Evolutionary conservation across 2,797 vertebrate genomes (phyloP), one percentile per base, ranked within the genome.

Genomic region (Rallus crepitans): DNA sequence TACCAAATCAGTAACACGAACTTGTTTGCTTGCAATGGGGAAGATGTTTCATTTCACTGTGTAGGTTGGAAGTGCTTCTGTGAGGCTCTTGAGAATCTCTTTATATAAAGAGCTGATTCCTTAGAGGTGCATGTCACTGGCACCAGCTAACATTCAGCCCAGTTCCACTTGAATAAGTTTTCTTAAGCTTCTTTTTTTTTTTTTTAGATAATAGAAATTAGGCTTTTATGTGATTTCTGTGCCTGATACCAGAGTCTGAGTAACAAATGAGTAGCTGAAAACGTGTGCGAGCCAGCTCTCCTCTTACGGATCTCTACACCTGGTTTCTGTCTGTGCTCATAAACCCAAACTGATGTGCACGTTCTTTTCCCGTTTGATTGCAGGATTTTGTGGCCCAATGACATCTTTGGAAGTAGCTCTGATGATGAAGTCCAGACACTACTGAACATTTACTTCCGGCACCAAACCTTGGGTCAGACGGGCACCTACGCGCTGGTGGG

Each of bases 381-480:
- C 98, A 99, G 99, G 98, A 98, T 97, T 96, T 97, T 99, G 95
- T 99, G 99, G 99, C 99, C 99, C 88, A 98, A 98, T 39, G 99
- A 99, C 60, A 99, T 99, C 97, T 99, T 99, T 79, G 99, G 99
- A 61, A 99, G 99, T 96, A 98, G 96, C 95, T 98, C 99, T 28
- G 99, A 99, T 12, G 99, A 98, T 17, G 99, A 99, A 97, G 99
- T 99, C 90, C 99, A 99, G 98, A 99, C 99, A 11, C 98, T 99
- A 72, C 99, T 99, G 98, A 99, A 99, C 82, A 99, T 99, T 96
- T 99, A 99, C 96, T 99, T 99, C 96, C 99, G 99, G 80, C 99
- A 99, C 97, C 99, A 99, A 97, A 99, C 99, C 8, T 96, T 99
- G 96, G 99, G 99, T 69, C 99, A 99, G 98, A 99, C 99, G 0